Evolutionary conservation across 2,797 vertebrate species (phyloP), one percentile per base, ranked within the genome.

Genomic region (Naso thynnoides): DNA sequence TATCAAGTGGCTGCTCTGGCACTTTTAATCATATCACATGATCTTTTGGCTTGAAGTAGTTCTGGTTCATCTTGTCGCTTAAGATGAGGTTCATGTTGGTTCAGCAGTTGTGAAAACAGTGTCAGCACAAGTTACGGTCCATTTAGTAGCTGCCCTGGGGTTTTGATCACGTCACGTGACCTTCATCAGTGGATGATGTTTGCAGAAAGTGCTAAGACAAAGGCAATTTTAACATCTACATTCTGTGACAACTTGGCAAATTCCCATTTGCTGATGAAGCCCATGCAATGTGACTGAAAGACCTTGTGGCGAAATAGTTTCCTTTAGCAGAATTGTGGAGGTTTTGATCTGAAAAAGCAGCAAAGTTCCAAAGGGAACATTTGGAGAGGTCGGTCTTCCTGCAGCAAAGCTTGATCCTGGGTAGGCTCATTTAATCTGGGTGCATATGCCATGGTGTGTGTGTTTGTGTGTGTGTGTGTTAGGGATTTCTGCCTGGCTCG

Each of bases 401-500:
- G 42, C 76, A 68, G 39, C 21, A 59, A 4, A 11, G 7, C 64
- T 36, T 13, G 1, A 76, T 45, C 52, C 45, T 44, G 54, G 62
- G 38, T 27, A 29, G 63, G 75, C 54, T 53, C 41, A 49, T 81
- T 45, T 61, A 48, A 52, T 71, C 45, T 73, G 44, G 3, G 59
- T 26, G 16, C 29, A n/a, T 58, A 5, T 72, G 48, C 2, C 29
- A 44, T 41, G 3, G 39, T 48, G 21, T 55, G 54, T 23, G 21
- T 59, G 48, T 55, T 36, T 68, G 33, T 58, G 67, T 72, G 36
- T 63, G 58, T 55, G 59, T 16, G 57, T 59, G 44, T 58, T 45
- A 36, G 48, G 41, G 59, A 18, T 71, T 79, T 73, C 67, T 67
- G 52, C 73, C 56, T 69, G 70, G 65, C 77, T 81, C 38, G 47